Conservation (phyloP, 2,888 invertebrate species). For the Papilio gigon region DNA sequence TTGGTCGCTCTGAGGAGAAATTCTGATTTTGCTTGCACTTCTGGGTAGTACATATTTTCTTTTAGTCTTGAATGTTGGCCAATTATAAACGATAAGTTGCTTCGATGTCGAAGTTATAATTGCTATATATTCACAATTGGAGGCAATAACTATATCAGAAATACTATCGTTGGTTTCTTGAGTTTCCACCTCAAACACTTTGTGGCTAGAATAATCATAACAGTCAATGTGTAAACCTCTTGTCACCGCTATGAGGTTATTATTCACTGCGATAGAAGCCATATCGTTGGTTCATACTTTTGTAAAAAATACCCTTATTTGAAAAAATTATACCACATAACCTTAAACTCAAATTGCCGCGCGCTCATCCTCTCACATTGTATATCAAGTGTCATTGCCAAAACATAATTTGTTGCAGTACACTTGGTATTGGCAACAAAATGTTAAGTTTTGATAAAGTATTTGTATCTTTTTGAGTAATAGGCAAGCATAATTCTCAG, state of each 20-base stretch:
- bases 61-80: constrained; percentile 52
- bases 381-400: too few relatives aligned
- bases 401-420: too few relatives aligned
- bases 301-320: background rate
- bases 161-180: constrained; percentile 66
- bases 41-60: constrained; percentile 72
- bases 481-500: too few relatives aligned
- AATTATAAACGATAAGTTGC: constrained; percentile 82
- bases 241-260: constrained; percentile 58
- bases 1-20: constrained; percentile 73
- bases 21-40: constrained; percentile 85
- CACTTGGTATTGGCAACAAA: too few relatives aligned
- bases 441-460: too few relatives aligned
- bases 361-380: too few relatives aligned
- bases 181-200: constrained; percentile 54
- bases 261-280: constrained; percentile 60
- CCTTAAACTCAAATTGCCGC: background rate
- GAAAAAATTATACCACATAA: background rate
- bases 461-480: too few relatives aligned
- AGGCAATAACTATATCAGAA: constrained; percentile 79
- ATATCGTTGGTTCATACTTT: constrained; percentile 48
- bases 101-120: constrained; percentile 83
- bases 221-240: constrained; percentile 63
- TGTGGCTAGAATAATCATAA: constrained; percentile 59
- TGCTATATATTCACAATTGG: constrained; percentile 82